Percentiles rank a stretch among this genome's conserved stretches.
These are phyloP conservation scores for Urocynchramus pylzowi DNA, from an alignment of 2,113 vertebrate species.

Conservation along the genomic window DNA sequence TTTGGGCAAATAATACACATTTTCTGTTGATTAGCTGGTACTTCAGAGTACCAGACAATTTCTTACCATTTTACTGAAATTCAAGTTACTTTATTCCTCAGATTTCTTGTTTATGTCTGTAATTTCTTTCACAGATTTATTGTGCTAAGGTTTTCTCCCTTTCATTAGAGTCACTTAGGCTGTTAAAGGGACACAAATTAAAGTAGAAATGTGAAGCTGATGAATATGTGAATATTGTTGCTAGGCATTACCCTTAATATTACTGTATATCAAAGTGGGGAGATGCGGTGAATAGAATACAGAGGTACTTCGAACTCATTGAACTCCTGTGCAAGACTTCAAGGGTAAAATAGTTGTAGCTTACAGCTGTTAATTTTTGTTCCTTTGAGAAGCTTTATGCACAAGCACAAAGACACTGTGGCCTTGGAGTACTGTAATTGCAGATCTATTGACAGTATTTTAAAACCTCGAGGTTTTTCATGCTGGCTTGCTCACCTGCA, in stretches of 20 bases:
- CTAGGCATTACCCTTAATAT: constrained; percentile 36
- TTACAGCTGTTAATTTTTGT: constrained; percentile 39
- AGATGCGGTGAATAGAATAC: background rate
- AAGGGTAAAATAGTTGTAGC: constrained; percentile 32
- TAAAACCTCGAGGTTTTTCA: background rate
- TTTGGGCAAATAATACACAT: background rate
- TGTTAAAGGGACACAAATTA: constrained; percentile 50
- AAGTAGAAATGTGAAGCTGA: constrained; percentile 22
- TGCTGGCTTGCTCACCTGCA: constrained; percentile 29
- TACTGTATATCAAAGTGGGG: background rate
- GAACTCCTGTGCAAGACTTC: constrained; percentile 29
- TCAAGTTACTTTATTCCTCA: background rate
- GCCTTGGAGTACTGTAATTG: constrained; percentile 38
- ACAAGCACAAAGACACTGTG: constrained; percentile 34
- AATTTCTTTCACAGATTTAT: constrained; percentile 12
- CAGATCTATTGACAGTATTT: constrained; percentile 23
- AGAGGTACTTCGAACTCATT: constrained; percentile 32
- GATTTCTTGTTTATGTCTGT: background rate
- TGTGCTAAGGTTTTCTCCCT: background rate
- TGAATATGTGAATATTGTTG: constrained; percentile 49
- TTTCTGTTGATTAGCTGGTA: background rate
- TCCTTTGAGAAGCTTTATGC: constrained; percentile 33
- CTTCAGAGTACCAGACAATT: background rate
- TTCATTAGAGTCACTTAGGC: constrained; percentile 33
- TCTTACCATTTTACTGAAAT: background rate